These are phyloP conservation scores for Lacerta agilis DNA, from an alignment of 2,797 vertebrate genomes.

Conservation along the genomic window DNA sequence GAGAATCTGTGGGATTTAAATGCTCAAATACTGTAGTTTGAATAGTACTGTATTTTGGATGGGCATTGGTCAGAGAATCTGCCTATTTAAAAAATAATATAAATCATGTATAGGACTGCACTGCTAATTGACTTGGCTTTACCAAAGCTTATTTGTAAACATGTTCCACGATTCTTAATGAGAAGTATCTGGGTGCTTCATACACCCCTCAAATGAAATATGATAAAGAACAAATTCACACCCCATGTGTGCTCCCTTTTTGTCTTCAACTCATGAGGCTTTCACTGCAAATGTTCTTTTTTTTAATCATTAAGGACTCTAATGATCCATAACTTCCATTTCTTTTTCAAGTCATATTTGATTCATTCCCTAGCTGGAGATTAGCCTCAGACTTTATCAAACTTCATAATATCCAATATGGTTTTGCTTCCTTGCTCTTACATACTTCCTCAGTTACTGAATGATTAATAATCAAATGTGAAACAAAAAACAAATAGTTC, in stretches of 20 bases:
- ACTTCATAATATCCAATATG: constrained; percentile 45
- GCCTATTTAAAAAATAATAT: no score
- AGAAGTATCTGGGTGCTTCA: not conserved
- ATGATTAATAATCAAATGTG: not conserved
- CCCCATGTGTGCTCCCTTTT: not conserved
- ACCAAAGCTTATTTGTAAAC: not conserved
- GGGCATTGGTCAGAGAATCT: no score
- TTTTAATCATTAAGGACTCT: constrained; percentile 31
- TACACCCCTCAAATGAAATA: not conserved
- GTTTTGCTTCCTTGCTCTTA: constrained; percentile 17
- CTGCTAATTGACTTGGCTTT: not conserved
- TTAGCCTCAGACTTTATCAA: constrained; percentile 29
- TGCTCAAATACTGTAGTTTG: no score
- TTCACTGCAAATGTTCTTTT: constrained; percentile 17
- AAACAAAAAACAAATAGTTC: constrained; percentile 14
- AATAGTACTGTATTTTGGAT: no score
- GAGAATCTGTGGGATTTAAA: no score
- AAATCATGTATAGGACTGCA: no score
- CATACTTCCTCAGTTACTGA: constrained; percentile 16
- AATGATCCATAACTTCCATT: constrained; percentile 49
- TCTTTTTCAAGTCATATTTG: constrained; percentile 34
- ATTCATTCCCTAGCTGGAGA: constrained; percentile 36
- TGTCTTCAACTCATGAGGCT: not conserved
- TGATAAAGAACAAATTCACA: not conserved
- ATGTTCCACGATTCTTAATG: rapidly evolving